Base-by-base conservation (phyloP, 2,797 vertebrate species). In the Acridotheres tristis region DNA sequence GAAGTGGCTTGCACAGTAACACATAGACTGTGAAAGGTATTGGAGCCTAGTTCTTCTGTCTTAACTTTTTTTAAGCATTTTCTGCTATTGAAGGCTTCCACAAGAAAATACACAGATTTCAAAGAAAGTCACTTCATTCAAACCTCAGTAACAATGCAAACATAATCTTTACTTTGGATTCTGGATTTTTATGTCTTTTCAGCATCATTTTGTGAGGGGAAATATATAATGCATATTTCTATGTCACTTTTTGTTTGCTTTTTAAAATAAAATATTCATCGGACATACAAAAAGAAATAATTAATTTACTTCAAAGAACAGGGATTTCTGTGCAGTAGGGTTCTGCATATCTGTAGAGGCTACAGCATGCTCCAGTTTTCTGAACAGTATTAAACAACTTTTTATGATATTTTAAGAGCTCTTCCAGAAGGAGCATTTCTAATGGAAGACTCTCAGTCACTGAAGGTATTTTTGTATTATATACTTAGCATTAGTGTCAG, bases 271-370 rank as follows among this genome's bases (percentile, higher is more conserved):
- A 84, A 81, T 53, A 61, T 71, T 91, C 6, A 57, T 91, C 48
- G 51, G 65, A 53, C 43, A 53, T 77, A 69, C 5, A 61, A 59
- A 88, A 78, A 86, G 7, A 61, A 94, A 57, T 18, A 59, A 59
- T 76, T 88, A 1, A 74, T 85, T 89, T 91, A 77, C 79, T 93
- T 96, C 61, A 88, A 83, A 96, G 48, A 42, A 71, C 57, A 63
- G 38, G 51, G 63, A 79, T 29, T 65, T 57, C 19, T 76, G 8
- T 85, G 48, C 65, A 45, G 29, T 50, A 79, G 23, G 10, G 6
- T 85, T 85, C 50, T 45, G 19, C 21, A 8, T 74, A 53, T 71
- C 36, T 89, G 48, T 58, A 48, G 36, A 82, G 25, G 32, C 43
- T 85, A 63, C 25, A 68, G 32, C 27, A 42, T 67, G 40, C 48